Conservation (phyloP, 2,113 vertebrate species). For the Myocastor coypus region DNA sequence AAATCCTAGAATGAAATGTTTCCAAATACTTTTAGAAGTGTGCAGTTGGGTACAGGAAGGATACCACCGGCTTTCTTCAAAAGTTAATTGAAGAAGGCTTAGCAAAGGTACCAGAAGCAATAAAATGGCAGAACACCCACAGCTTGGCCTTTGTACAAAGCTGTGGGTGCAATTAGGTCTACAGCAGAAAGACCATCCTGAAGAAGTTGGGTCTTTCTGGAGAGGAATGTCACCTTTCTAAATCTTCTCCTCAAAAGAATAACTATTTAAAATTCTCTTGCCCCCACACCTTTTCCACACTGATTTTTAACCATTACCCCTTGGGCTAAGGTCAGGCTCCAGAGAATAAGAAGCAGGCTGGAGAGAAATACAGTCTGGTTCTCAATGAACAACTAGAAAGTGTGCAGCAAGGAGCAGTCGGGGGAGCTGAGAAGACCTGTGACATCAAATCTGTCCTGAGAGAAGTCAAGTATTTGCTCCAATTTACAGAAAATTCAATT, state of each 20-base stretch:
- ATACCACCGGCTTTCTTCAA: not conserved
- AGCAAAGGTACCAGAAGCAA: not conserved
- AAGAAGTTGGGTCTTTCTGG: not conserved
- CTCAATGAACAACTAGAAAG: not conserved
- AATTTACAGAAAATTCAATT: not conserved
- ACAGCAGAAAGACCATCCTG: not conserved
- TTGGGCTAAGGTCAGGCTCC: not conserved
- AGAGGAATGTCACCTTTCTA: not conserved
- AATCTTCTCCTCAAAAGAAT: not conserved
- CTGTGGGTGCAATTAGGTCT: not conserved
- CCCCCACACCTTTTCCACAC: not conserved
- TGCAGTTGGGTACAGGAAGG: not conserved
- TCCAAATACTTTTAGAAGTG: not conserved
- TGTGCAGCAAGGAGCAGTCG: not conserved
- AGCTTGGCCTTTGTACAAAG: not conserved
- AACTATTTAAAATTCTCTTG: not conserved
- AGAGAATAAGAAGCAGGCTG: too few relatives aligned
- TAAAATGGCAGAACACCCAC: not conserved
- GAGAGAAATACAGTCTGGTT: not conserved
- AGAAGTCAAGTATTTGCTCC: not conserved
- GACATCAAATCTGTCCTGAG: not conserved
- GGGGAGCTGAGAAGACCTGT: not conserved
- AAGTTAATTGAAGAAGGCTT: not conserved
- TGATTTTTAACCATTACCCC: not conserved
- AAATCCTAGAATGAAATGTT: not conserved